A percentile compares a stretch with the other conserved stretches of the same genome.
These are phyloP conservation scores for Ciona savignyi DNA, from an alignment of 23 tunicate species.

Conservation along the genomic window DNA sequence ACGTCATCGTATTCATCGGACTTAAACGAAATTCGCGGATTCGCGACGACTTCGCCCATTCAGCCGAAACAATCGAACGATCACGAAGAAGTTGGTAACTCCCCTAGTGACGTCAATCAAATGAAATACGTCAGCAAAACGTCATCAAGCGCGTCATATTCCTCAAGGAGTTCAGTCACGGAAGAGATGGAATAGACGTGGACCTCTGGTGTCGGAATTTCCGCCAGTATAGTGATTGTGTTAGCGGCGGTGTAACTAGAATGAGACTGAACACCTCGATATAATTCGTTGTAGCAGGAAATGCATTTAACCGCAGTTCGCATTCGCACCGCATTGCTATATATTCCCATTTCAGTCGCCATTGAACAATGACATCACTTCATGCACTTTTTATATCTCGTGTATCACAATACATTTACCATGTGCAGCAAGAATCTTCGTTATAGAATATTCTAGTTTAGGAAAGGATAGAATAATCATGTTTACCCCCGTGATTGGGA, in stretches of 20 bases:
- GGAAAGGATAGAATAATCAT: too few relatives aligned
- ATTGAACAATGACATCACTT: neutral
- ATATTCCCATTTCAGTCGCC: neutral
- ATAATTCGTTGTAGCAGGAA: neutral
- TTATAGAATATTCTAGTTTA: too few relatives aligned
- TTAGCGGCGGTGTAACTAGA: neutral
- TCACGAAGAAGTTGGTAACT: neutral
- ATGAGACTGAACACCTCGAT: neutral
- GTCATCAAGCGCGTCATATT: neutral
- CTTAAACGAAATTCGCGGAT: neutral
- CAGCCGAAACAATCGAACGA: neutral
- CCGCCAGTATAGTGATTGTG: neutral
- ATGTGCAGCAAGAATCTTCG: neutral
- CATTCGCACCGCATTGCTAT: neutral
- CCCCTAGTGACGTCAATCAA: neutral
- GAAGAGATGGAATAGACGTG: neutral
- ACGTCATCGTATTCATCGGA: constrained; percentile 5
- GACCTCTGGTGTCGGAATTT: neutral
- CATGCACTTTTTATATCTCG: constrained; percentile 1
- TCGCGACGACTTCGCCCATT: neutral
- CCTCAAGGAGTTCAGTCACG: neutral
- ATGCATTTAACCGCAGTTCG: neutral
- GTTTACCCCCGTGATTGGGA: too few relatives aligned
- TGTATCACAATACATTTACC: neutral
- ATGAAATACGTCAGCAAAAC: neutral